Percentiles rank a stretch among this genome's conserved stretches.
phyloP scores from a whole-genome alignment of 2,113 vertebrate species.

The Cariama cristata region DNA sequence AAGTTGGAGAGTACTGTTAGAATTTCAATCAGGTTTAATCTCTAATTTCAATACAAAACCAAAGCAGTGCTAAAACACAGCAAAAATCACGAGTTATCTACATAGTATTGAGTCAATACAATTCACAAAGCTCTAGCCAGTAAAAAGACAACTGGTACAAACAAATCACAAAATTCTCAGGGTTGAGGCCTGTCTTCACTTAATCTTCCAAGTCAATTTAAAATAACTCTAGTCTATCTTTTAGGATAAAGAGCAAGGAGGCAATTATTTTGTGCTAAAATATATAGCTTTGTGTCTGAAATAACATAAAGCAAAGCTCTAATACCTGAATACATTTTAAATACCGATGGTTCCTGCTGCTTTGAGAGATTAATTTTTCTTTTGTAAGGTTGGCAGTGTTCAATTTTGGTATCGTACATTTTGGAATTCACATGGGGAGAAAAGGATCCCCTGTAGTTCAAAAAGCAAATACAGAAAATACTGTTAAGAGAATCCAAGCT shows the following conservation, averaged over 20 bases:
- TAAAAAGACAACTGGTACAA: constrained; percentile 73
- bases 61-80: constrained; percentile 39
- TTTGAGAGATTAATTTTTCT: neutral
- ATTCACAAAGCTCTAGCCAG: constrained; percentile 42
- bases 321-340: neutral
- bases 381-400: neutral
- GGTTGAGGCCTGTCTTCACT: neutral
- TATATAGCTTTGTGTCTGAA: neutral
- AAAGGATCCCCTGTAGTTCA: neutral
- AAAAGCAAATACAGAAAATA: neutral
- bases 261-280: neutral
- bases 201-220: neutral
- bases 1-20: constrained; percentile 33
- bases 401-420: neutral
- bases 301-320: neutral
- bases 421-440: neutral
- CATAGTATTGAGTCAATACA: neutral
- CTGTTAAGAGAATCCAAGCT: neutral
- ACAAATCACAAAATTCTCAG: constrained; percentile 59
- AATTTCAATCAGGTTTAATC: neutral
- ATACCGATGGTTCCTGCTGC: neutral
- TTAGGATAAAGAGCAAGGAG: neutral
- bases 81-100: constrained; percentile 16
- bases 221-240: neutral
- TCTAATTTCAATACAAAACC: constrained; percentile 36